Evolutionary conservation across 2,113 vertebrate genomes (phyloP).

Genomic region (Pachyramphus minor): DNA sequence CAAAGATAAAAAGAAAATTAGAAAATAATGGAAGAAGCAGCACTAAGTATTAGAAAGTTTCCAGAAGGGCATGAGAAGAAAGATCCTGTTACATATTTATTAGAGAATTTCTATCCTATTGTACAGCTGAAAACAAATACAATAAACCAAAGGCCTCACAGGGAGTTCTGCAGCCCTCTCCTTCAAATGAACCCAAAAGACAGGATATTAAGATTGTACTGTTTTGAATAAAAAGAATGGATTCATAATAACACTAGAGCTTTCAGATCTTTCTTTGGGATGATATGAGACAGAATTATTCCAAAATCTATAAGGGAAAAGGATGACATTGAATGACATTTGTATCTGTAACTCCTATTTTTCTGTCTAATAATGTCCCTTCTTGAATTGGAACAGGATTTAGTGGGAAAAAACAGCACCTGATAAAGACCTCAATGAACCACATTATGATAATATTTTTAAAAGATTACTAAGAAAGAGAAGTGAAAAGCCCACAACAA

Average conservation of each 20-base stretch:
- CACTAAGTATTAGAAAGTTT: not conserved
- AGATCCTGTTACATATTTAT: not conserved
- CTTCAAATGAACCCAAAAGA: not conserved
- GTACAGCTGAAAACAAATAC: not conserved
- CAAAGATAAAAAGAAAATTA: not conserved
- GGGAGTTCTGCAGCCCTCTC: not conserved
- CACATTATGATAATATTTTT: not conserved
- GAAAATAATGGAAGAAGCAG: not conserved
- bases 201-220: not conserved
- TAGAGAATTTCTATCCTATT: not conserved
- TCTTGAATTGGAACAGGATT: not conserved
- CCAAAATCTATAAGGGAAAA: not conserved
- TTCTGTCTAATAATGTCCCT: not conserved
- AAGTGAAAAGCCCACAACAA: not conserved
- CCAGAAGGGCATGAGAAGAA: not conserved
- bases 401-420: not conserved
- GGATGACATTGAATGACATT: not conserved
- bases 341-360: not conserved
- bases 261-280: not conserved
- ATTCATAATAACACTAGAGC: not conserved
- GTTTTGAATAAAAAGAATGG: not conserved
- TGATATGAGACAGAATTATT: not conserved
- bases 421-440: not conserved
- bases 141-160: not conserved
- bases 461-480: not conserved